Evolutionary conservation across 2,113 vertebrate genomes (phyloP), one percentile per base, ranked within the genome.

Genomic region (Lagopus muta): DNA sequence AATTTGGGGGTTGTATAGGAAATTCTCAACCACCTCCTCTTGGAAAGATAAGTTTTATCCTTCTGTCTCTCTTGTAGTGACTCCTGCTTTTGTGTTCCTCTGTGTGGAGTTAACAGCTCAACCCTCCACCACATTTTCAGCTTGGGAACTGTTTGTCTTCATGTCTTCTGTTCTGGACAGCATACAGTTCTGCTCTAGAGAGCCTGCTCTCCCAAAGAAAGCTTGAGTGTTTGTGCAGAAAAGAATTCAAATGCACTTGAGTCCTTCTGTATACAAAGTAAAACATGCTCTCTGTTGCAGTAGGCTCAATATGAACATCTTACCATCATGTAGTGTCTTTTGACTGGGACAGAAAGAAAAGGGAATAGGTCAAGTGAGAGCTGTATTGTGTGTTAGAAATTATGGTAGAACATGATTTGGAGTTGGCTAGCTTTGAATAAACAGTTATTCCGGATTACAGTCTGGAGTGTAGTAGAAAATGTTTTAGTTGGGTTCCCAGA

Each of bases 391-490:
- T 70, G 43, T 85, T 78, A 66, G 55, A 65, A 89, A 66, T 73
- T 91, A 57, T 2, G 40, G 48, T 24, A 82, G 78, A 89, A 83
- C 32, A 34, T 74, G 58, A 10, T 6, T 30, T 86, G 50, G 65
- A 75, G 40, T 52, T 70, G 60, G 34, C 11, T 91, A 82, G 17
- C 45, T 85, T 87, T 85, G 79, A 91, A 67, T 76, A 82, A 93
- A 91, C 38, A 34, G 30, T 84, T 90, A 76, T 67, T 91, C 95
- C 43, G 42, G 28, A 66, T 77, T 89, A 40, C 47, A 77, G 30
- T 65, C 34, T 48, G 42, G 8, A 38, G 38, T n/a, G 7, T 28
- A 69, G 60, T 45, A 72, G 36, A 52, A 36, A 92, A 83, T 8
- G 6, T 72, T 15, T 61, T 80, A 42, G 34, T 78, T 86, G 55